Conservation (phyloP, 2,888 invertebrate species). For the Andrena camellia region DNA sequence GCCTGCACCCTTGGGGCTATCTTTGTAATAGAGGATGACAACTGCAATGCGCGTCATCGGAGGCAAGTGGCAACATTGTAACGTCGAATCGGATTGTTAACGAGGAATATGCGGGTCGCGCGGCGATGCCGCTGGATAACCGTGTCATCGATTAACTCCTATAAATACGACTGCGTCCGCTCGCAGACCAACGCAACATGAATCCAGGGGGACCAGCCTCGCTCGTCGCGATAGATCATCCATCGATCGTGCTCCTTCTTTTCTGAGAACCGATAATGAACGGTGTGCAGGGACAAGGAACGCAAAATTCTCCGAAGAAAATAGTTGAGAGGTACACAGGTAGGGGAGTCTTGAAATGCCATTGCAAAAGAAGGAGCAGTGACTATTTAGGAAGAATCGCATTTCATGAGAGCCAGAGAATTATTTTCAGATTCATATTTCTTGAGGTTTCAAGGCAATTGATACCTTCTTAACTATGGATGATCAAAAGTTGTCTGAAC, state of each 20-base stretch:
- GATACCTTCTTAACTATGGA: no score
- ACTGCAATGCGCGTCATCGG: constrained; percentile 61
- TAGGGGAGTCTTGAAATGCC: not conserved
- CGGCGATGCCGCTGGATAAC: constrained; percentile 59
- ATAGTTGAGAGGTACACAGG: constrained; percentile 21
- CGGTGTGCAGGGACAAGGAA: not conserved
- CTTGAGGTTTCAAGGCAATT: no score
- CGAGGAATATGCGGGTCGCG: constrained; percentile 62
- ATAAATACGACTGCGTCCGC: constrained; percentile 55
- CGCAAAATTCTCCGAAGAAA: constrained; percentile 42
- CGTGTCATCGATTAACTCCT: constrained; percentile 72
- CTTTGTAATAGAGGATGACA: constrained; percentile 63
- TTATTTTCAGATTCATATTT: no score
- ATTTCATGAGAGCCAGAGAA: no score
- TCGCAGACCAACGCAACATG: constrained; percentile 34
- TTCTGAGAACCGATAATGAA: not conserved
- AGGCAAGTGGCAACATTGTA: constrained; percentile 64
- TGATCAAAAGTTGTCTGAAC: no score
- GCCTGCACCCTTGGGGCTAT: constrained; percentile 40
- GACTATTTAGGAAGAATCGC: no score
- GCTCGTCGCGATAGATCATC: not conserved
- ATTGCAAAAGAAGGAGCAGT: no score
- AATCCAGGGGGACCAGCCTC: constrained; percentile 11
- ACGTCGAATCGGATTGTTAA: constrained; percentile 48
- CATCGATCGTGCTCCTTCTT: not conserved